Base-by-base conservation (phyloP, 2,797 vertebrate genomes). In the Orestias chungarensis region DNA sequence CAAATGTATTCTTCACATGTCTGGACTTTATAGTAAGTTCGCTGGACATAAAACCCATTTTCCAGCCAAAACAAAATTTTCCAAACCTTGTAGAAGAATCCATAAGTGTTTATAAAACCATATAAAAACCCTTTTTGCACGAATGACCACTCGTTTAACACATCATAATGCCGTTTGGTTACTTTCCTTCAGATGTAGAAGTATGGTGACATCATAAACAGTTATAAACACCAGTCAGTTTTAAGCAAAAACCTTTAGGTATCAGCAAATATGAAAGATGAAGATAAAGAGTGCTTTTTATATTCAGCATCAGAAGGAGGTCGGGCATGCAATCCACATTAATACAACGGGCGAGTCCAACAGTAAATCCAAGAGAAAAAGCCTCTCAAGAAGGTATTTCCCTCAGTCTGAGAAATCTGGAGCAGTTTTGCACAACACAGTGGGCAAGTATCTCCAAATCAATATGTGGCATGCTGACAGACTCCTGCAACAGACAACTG, bases 401-500 rank as follows among this genome's bases (percentile, higher is more conserved):
- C 33, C 10, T 18, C 55, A 59, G 23, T 20, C 18, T 11, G 31
- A 49, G 25, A n/a, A n/a, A 64, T 9, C 61, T 64, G 61, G 17
- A 64, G 23, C 40, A 6, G 35, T 11, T 23, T 38, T 61, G 57
- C 11, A n/a, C 25, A 6, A 12, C 6, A n/a, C 23, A 64, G 61
- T 40, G n/a, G 61, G n/a, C 35, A 40, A 64, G 15, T 64, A n/a
- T 40, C 59, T n/a, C 35, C 35, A 64, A 35, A 67, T 49, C 46
- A 47, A 50, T 50, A 23, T 25, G 18, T 54, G 50, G 25, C n/a
- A 11, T 54, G 6, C 7, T 9, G 54, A 33, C 18, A 18, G 2
- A 33, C 29, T 57, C 54, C 54, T 31, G 20, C 27, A 33, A 33
- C 14, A 57, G 29, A 57, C 18, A 17, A 33, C 54, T 57, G 29